Evolutionary conservation across 2,113 vertebrate species (phyloP).

Genomic region (Eudyptes chrysolophus): DNA sequence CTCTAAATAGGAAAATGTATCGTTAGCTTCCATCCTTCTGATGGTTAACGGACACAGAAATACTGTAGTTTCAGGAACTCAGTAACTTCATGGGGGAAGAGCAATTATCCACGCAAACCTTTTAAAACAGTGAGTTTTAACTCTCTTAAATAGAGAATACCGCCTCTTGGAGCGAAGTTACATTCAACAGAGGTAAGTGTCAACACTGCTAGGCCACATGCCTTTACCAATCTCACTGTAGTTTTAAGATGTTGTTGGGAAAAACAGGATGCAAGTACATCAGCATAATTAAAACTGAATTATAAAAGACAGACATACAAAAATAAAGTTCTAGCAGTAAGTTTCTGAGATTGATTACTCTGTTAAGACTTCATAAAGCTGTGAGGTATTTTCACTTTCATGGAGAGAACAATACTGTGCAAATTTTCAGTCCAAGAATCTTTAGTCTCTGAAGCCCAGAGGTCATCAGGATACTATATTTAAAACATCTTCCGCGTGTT

Average conservation of each 20-base stretch:
- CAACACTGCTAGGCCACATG: not conserved
- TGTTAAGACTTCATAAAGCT: not conserved
- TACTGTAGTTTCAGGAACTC: not conserved
- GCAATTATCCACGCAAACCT: not conserved
- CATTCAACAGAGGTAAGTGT: not conserved
- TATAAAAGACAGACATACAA: not conserved
- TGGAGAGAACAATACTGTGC: not conserved
- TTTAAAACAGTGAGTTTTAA: not conserved
- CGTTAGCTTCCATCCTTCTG: not conserved
- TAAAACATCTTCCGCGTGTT: not conserved
- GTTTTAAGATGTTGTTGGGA: not conserved
- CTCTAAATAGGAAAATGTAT: not conserved
- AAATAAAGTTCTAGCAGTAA: not conserved
- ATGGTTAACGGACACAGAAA: not conserved
- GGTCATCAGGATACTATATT: not conserved
- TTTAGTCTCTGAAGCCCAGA: not conserved
- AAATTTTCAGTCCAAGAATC: not conserved
- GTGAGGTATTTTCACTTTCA: constrained; percentile 32
- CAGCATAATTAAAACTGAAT: not conserved
- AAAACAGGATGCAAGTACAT: not conserved
- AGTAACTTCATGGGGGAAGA: no score
- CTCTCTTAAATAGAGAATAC: not conserved
- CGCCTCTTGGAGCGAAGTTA: not conserved
- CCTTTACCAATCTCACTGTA: not conserved
- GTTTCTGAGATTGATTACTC: not conserved